These are phyloP conservation scores for Hirtodrosophila cameraria DNA, from an alignment of 2,888 invertebrate species.

Conservation along the genomic window DNA sequence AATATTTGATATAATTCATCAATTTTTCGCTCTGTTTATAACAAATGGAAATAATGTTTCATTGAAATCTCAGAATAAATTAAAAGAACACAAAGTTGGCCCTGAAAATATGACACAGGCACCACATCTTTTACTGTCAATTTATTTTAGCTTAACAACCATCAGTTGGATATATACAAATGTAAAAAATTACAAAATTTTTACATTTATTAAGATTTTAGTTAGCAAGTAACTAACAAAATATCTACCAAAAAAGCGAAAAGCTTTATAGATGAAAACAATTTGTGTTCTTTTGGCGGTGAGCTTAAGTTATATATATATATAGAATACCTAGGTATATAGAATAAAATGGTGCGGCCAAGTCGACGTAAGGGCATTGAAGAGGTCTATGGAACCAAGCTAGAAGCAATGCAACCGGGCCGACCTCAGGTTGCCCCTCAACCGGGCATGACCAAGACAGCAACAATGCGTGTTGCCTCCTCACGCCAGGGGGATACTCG, in stretches of 20 bases:
- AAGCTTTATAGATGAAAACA: conserved; percentile 19
- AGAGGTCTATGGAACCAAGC: conserved; percentile 77
- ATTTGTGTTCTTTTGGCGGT: conserved; percentile 34
- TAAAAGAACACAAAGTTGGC: conserved; percentile 22
- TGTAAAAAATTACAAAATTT: conserved; percentile 49
- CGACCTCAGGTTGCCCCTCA: conserved; percentile 49
- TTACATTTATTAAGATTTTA: conserved; percentile 49
- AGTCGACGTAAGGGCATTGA: conserved; percentile 77
- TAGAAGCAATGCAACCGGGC: conserved; percentile 51
- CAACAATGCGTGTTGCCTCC: conserved; percentile 50
- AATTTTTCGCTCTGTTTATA: too few species aligned
- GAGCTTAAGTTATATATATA: conserved; percentile 12
- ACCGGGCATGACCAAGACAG: conserved; percentile 49
- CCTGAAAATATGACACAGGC: background rate
- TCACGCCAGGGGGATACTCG: conserved; percentile 50
- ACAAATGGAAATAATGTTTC: too few species aligned
- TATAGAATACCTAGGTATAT: background rate
- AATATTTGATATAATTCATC: too few species aligned
- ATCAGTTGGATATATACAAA: conserved; percentile 51
- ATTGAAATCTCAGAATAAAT: background rate
- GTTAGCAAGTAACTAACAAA: conserved; percentile 35
- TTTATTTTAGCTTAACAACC: conserved; percentile 42
- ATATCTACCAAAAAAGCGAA: conserved; percentile 11
- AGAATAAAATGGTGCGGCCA: conserved; percentile 74
- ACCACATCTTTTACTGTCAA: background rate